phyloP scores from a whole-genome alignment of 2,888 invertebrate genomes.

The Eugnorisma glareosa region DNA sequence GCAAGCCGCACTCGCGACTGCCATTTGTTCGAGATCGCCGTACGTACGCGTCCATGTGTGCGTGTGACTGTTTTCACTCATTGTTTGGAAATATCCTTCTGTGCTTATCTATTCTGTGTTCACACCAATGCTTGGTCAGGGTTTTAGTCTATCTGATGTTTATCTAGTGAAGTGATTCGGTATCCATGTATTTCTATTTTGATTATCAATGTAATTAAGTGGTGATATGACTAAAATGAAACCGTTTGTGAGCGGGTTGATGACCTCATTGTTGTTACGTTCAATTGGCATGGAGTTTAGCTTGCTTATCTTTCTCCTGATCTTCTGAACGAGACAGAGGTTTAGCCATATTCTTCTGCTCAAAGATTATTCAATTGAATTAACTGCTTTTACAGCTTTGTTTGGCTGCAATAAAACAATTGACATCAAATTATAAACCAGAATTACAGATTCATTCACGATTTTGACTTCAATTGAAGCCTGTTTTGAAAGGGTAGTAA shows the following conservation, averaged over 20 bases:
- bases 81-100: neutral
- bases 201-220: constrained; percentile 24
- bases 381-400: too few species aligned
- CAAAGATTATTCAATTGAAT: neutral
- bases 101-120: constrained; percentile 26
- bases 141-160: constrained; percentile 33
- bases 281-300: neutral
- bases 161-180: constrained; percentile 26
- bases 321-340: neutral
- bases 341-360: neutral
- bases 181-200: constrained; percentile 23
- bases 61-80: neutral
- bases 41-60: neutral
- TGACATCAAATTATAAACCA: neutral
- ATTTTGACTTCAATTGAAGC: neutral
- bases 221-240: neutral
- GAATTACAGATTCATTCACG: neutral
- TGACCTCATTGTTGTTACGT: neutral
- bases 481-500: neutral
- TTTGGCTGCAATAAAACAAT: neutral
- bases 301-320: neutral
- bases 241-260: neutral
- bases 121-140: constrained; percentile 32
- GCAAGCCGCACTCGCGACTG: neutral
- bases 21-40: neutral